Base-by-base conservation (phyloP, 2,888 invertebrate genomes). In the Allolobophora icterica region DNA sequence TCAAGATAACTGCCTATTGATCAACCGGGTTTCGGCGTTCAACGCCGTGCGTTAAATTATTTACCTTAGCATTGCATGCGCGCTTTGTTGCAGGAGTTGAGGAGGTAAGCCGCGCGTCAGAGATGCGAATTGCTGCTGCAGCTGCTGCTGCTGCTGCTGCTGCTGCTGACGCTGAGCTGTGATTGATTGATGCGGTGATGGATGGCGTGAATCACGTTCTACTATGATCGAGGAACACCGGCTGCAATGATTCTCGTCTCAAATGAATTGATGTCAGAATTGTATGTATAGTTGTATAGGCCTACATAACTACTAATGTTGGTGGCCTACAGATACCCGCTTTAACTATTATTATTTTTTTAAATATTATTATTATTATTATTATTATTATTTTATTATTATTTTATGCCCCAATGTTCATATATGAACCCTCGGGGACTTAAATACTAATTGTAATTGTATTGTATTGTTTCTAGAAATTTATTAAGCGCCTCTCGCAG, bases 1-100 rank as follows among this genome's bases (percentile, higher is more conserved):
- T 71, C 71, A 71, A 71, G 71, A 71, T 71, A 71, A 71, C 71
- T n/a, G n/a, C 71, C 71, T 71, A 71, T 71, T n/a, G 71, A 71
- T 71, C 71, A 71, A 71, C 30, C n/a, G 71, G 6, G 71, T 30
- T 71, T 71, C 71, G 71, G 30, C 71, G 71, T 71, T 30, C 71
- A 30, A 4, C n/a, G 71, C 71, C 4, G 11, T 71, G 11, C 71
- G 71, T n/a, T 71, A 71, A n/a, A 71, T 71, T 71, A 71, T 71
- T 71, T 71, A 71, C 71, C 71, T 30, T n/a, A 8, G n/a, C 30
- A n/a, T 71, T n/a, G 71, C 71, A 71, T n/a, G 71, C 6, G 71
- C 71, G 30, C 30, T 71, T n/a, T 71, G 30, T 71, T 71, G 30
- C 71, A 71, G 11, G 71, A 71, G 71, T 71, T 71, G 71, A 71